A percentile compares a stretch with the other conserved stretches of the same genome.
Conservation (phyloP, 1,140 invertebrate species). For the Coenobita brevimanus region DNA sequence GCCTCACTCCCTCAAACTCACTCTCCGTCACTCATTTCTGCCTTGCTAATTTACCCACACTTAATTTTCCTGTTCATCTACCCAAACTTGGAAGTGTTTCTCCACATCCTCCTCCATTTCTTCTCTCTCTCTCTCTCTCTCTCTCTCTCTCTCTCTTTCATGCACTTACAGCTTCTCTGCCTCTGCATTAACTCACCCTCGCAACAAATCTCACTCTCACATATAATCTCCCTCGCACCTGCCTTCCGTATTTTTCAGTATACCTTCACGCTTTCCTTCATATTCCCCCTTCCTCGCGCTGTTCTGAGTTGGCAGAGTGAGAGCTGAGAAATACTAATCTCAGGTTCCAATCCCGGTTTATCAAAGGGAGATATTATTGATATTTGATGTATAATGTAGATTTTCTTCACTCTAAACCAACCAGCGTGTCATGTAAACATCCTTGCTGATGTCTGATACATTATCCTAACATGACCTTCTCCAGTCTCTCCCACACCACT, state of each 20-base stretch:
- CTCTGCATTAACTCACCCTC: background rate
- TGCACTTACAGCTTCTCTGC: background rate
- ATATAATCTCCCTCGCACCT: background rate
- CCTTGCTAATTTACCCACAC: background rate
- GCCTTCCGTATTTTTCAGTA: too few relatives aligned
- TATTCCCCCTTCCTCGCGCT: too few relatives aligned
- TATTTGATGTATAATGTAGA: too few relatives aligned
- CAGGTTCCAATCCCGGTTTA: too few relatives aligned
- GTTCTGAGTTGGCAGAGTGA: too few relatives aligned
- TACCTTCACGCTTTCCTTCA: too few relatives aligned
- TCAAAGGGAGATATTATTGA: too few relatives aligned
- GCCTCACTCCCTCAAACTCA: background rate
- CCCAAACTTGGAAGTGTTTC: background rate
- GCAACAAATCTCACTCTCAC: background rate
- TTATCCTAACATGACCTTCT: too few relatives aligned
- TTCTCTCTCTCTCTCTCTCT: too few relatives aligned
- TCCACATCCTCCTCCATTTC: background rate
- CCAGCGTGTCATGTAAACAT: too few relatives aligned
- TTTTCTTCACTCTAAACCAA: too few relatives aligned
- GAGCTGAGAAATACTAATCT: too few relatives aligned
- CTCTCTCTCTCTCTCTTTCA: background rate
- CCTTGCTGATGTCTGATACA: background rate
- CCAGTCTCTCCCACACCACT: background rate
- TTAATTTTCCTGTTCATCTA: background rate
- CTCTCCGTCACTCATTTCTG: background rate